Base-by-base conservation (phyloP, 2,888 invertebrate genomes). In the Hypercompe scribonia region DNA sequence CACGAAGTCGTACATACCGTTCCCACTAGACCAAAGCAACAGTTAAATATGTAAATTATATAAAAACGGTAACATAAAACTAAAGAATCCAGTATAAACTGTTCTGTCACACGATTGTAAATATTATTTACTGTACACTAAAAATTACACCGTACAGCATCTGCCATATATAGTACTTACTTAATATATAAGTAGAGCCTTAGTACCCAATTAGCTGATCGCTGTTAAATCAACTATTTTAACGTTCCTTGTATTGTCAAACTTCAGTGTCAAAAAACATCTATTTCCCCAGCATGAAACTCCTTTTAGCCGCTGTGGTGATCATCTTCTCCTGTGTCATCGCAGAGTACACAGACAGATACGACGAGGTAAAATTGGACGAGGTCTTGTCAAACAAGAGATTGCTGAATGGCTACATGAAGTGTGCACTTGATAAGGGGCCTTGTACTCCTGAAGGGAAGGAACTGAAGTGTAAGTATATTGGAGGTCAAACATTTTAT, bases 361-460 rank as follows among this genome's bases (percentile, higher is more conserved):
- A 97, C 83, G 97, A 97, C 87, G 96, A 96, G 78, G 93, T 98
- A 73, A 96, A 98, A 87, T 85, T 98, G 74, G 97, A 98, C 79
- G 96, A 97, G 80, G 96, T 98, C 73, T 89, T 98, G 63, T 88
- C 87, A 10, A 98, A 97, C 90, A 97, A 97, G 75, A 95, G 97
- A 65, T 91, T 98, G 68, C 91, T 97, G 10, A 94, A 95, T 66
- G 97, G 97, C 61, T 98, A 98, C 87, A 94, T 97, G 74, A 97
- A 97, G 79, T 98, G 98, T 84, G 90, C 97, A 75, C 92, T 97
- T 79, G 96, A 96, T 1, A 92, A 94, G 69, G 97, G 97, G 10
- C 90, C 90, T 50, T 98, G 98, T 87, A 97, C 97, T 0, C 95
- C 97, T 28, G 97, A 98, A 85, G 97, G 97, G 34, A 96, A 95